Evolutionary conservation across 1,140 invertebrate species (phyloP).

Genomic region (Holotrichia oblita): DNA sequence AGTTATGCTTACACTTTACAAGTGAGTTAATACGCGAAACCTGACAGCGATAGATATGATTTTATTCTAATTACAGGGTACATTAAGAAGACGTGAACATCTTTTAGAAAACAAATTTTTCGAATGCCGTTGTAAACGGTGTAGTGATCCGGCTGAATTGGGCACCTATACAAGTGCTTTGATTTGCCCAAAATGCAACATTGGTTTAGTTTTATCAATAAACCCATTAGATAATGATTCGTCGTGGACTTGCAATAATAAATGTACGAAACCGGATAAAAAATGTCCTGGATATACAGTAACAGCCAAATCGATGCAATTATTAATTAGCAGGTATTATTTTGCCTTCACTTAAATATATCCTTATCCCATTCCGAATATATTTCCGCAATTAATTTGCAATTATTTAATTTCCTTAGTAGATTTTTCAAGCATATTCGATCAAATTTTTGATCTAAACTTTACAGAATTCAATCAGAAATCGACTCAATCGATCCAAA

Average conservation of each 20-base stretch:
- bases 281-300: conserved; percentile 62
- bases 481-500: conserved; percentile 70
- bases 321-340: conserved; percentile 65
- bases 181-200: conserved; percentile 67
- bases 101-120: conserved; percentile 78
- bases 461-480: conserved; percentile 67
- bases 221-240: conserved; percentile 67
- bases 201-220: conserved; percentile 65
- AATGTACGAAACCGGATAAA: conserved; percentile 45
- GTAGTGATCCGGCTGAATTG: conserved; percentile 72
- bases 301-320: conserved; percentile 62
- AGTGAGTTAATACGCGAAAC: conserved; percentile 56
- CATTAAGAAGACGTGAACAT: conserved; percentile 72
- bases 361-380: neutral
- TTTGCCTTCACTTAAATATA: neutral
- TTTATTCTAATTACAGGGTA: conserved; percentile 63
- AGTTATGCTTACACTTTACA: conserved; percentile 80
- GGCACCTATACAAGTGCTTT: conserved; percentile 72
- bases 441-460: neutral
- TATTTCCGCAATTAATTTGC: neutral
- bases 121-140: conserved; percentile 72
- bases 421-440: too few relatives aligned
- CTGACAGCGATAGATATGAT: too few relatives aligned
- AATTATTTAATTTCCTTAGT: neutral
- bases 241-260: conserved; percentile 66